Evolutionary conservation across 2,797 vertebrate species (phyloP).

Genomic region (Cyprinodon diabolis): DNA sequence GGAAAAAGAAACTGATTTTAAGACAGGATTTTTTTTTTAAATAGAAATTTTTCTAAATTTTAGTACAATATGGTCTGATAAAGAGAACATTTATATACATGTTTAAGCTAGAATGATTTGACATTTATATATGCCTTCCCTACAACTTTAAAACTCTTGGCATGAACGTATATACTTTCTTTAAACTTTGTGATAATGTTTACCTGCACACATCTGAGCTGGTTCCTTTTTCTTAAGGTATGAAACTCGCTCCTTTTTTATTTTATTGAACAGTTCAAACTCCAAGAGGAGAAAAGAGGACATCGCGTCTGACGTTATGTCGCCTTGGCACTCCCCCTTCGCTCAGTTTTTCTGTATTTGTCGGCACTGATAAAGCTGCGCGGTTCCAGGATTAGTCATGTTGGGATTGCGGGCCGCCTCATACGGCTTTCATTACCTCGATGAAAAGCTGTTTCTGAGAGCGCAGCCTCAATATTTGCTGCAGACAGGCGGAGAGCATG

Average conservation of each 20-base stretch:
- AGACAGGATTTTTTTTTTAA: too few relatives aligned
- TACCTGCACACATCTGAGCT: too few relatives aligned
- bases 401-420: conserved; percentile 62
- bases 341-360: conserved; percentile 42
- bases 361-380: conserved; percentile 53
- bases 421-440: conserved; percentile 69
- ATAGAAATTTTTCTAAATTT: too few relatives aligned
- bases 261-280: conserved; percentile 5
- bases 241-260: conserved; percentile 29
- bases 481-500: conserved; percentile 44
- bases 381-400: conserved; percentile 72
- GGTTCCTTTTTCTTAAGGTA: neutral
- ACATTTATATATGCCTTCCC: too few relatives aligned
- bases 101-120: too few relatives aligned
- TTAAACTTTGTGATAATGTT: too few relatives aligned
- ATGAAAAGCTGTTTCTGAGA: conserved; percentile 71
- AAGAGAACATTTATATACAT: too few relatives aligned
- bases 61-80: too few relatives aligned
- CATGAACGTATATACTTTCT: too few relatives aligned
- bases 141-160: too few relatives aligned
- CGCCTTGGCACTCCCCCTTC: conserved; percentile 26
- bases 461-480: conserved; percentile 55
- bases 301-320: conserved; percentile 51
- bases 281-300: neutral
- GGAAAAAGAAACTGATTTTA: too few relatives aligned